These are phyloP conservation scores for Eulimnadia texana DNA, from an alignment of 1,140 invertebrate genomes.

Conservation along the genomic window DNA sequence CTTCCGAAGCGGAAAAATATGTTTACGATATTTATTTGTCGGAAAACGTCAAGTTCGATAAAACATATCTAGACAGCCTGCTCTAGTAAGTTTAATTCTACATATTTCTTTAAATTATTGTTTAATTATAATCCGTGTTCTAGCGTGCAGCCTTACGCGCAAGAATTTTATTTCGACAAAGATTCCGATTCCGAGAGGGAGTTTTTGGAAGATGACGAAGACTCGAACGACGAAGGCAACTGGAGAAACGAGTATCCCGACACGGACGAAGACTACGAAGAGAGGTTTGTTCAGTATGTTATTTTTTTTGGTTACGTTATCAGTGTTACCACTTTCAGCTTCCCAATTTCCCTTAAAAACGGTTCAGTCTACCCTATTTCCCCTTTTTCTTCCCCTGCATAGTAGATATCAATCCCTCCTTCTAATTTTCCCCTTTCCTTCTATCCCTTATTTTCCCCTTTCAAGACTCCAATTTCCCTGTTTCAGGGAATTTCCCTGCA, in stretches of 20 bases:
- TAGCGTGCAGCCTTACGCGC: background rate
- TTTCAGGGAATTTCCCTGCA: too few species aligned
- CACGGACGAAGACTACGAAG: background rate
- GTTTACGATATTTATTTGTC: background rate
- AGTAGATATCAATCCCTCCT: too few species aligned
- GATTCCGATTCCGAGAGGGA: background rate
- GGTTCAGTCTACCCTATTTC: too few species aligned
- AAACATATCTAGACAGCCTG: background rate
- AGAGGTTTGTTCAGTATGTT: background rate
- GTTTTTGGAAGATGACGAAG: background rate
- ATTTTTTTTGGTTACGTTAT: too few species aligned
- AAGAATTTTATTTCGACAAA: background rate
- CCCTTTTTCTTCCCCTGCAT: too few species aligned
- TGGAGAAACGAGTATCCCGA: background rate
- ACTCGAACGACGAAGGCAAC: background rate
- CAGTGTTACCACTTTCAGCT: too few species aligned
- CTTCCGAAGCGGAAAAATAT: background rate
- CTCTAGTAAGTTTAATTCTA: background rate
- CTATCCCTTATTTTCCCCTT: too few species aligned
- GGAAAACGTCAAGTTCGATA: background rate
- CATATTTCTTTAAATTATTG: too few species aligned
- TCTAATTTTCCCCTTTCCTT: too few species aligned
- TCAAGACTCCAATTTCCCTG: too few species aligned
- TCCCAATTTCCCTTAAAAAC: too few species aligned
- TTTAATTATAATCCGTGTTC: too few species aligned